phyloP scores from a whole-genome alignment of 2,888 invertebrate genomes.

The Lasioglossum leucozonium region DNA sequence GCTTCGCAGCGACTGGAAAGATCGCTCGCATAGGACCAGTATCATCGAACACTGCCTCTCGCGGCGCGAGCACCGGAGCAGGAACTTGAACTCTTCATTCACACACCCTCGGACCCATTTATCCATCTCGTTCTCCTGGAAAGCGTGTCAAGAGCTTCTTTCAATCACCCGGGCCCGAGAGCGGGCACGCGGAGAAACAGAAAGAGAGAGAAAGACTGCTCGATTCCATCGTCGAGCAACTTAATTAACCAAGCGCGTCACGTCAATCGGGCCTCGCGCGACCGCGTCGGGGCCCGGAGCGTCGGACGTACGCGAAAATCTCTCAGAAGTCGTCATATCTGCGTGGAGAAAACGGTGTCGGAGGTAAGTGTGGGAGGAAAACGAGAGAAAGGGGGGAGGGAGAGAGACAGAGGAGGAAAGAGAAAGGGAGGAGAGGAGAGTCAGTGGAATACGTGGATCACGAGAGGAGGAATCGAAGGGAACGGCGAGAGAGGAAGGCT shows the following conservation, averaged over 20 bases:
- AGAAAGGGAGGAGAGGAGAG: not conserved
- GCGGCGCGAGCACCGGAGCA: not conserved
- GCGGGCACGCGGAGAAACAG: not conserved
- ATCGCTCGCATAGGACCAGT: too few species aligned
- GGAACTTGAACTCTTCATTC: constrained; percentile 29
- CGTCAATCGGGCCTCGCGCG: constrained; percentile 8
- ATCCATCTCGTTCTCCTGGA: constrained; percentile 27
- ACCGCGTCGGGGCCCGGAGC: constrained; percentile 4
- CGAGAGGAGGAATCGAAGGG: constrained; percentile 20
- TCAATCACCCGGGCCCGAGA: constrained; percentile 20
- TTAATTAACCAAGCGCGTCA: constrained; percentile 38
- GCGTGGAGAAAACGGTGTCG: constrained; percentile 15
- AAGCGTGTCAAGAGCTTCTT: constrained; percentile 34
- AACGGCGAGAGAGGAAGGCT: constrained; percentile 10
- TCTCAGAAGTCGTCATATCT: not conserved
- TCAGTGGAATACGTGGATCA: constrained; percentile 6
- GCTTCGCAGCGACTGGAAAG: constrained; percentile 7
- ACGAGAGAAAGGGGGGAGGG: not conserved
- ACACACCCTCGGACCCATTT: constrained; percentile 24
- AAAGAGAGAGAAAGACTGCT: not conserved
- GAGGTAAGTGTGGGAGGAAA: constrained; percentile 13
- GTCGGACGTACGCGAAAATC: constrained; percentile 28
- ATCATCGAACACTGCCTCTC: not conserved
- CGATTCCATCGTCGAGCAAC: constrained; percentile 30
- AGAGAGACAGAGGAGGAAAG: not conserved